Evolutionary conservation across 2,797 vertebrate genomes (phyloP).

Genomic region (Lacerta agilis): DNA sequence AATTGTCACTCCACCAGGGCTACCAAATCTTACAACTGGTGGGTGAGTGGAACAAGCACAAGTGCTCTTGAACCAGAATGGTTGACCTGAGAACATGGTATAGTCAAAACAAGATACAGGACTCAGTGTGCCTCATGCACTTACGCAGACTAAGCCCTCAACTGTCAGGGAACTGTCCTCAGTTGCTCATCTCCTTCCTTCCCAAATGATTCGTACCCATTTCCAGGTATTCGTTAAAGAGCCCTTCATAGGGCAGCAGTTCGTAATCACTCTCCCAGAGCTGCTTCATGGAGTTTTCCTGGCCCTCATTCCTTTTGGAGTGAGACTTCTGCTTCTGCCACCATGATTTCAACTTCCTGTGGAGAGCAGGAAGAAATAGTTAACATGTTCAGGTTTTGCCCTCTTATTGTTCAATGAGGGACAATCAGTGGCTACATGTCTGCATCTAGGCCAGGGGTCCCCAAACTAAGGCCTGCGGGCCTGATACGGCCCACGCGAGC

Average conservation of each 20-base stretch:
- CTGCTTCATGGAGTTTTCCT: fast-evolving
- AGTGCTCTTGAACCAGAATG: background rate
- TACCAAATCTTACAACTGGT: background rate
- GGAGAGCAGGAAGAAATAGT: background rate
- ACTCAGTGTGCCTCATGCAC: too few species aligned
- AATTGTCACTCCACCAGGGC: background rate
- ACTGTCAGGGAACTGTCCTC: background rate
- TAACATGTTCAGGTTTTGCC: background rate
- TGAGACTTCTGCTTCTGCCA: constrained; percentile 46
- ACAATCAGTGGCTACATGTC: background rate
- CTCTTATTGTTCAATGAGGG: background rate
- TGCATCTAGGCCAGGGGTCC: background rate
- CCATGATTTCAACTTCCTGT: constrained; percentile 68
- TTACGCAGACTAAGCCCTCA: too few species aligned
- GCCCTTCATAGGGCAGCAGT: constrained; percentile 59
- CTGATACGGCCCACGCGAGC: too few species aligned
- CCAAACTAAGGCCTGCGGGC: too few species aligned
- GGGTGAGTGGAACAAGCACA: background rate
- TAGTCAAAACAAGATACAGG: too few species aligned
- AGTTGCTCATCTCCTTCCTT: background rate
- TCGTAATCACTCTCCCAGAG: constrained; percentile 65
- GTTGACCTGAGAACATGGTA: too few species aligned
- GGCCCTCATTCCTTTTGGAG: background rate
- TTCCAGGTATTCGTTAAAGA: constrained; percentile 70
- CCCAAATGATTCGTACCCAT: constrained; percentile 52